Conservation (phyloP, 2,797 vertebrate genomes). For the Australoheros facetus region DNA sequence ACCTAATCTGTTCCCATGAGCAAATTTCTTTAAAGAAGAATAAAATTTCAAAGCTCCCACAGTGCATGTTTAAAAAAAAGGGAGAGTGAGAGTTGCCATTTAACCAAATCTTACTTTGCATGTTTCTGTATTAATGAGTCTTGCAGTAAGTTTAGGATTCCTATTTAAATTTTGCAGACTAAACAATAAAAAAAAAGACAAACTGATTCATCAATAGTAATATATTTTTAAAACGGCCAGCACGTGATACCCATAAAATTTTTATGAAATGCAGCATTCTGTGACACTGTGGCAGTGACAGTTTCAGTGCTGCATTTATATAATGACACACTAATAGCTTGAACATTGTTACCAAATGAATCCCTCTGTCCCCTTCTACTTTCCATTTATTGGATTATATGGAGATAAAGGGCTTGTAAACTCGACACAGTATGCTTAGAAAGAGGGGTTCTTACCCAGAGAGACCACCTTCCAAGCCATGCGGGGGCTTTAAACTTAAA, state of each 20-base stretch:
- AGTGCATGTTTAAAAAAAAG: too few species aligned
- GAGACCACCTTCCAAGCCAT: slow-evolving; percentile 32
- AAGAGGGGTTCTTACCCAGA: slow-evolving; percentile 36
- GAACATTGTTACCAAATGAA: slow-evolving; percentile 9
- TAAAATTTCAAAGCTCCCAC: too few species aligned
- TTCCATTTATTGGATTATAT: slow-evolving; percentile 30
- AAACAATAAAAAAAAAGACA: not conserved
- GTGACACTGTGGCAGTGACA: not conserved
- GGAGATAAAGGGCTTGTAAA: slow-evolving; percentile 46
- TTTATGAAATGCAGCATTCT: not conserved
- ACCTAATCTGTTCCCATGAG: too few species aligned
- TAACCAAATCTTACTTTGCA: too few species aligned
- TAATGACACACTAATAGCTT: slow-evolving; percentile 4
- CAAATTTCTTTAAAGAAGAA: too few species aligned
- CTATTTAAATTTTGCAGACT: too few species aligned
- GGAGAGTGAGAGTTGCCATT: too few species aligned
- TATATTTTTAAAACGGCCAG: too few species aligned
- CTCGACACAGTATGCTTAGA: slow-evolving; percentile 37
- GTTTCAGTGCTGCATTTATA: not conserved
- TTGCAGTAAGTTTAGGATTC: too few species aligned
- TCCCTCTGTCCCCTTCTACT: slow-evolving; percentile 10
- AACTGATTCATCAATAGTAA: not conserved
- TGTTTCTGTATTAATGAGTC: too few species aligned
- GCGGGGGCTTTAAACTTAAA: slow-evolving; percentile 57
- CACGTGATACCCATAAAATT: not conserved